These are phyloP conservation scores for Callimorpha dominula DNA, from an alignment of 2,888 invertebrate genomes.

Conservation along the genomic window DNA sequence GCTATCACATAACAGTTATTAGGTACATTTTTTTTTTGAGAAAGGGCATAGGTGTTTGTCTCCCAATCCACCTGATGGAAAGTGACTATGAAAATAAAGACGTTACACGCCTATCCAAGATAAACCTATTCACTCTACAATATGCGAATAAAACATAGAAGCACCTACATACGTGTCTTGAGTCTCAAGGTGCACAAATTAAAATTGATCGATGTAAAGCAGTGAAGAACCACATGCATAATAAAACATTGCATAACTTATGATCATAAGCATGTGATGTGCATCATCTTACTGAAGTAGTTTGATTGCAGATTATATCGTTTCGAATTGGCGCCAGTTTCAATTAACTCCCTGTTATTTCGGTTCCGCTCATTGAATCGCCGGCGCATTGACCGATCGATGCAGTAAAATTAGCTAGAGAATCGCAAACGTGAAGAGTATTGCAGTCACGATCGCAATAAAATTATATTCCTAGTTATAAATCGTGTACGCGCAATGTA, in stretches of 20 bases:
- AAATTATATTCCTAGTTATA: conserved; percentile 68
- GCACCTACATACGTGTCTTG: background rate
- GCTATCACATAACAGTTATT: too few species aligned
- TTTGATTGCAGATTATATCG: conserved; percentile 69
- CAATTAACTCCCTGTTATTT: conserved; percentile 79
- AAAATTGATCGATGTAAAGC: background rate
- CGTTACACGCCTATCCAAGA: too few species aligned
- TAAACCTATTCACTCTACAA: too few species aligned
- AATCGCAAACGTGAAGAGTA: conserved; percentile 67
- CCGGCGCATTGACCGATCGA: conserved; percentile 78
- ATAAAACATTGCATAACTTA: conserved; percentile 29
- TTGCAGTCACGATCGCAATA: conserved; percentile 72
- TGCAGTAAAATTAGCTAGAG: conserved; percentile 75
- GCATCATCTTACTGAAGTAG: conserved; percentile 62
- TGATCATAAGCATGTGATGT: conserved; percentile 40
- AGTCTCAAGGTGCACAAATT: background rate
- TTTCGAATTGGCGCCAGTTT: conserved; percentile 70
- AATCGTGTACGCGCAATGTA: conserved; percentile 28
- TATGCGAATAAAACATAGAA: background rate
- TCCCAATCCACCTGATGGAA: too few species aligned
- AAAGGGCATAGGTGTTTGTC: too few species aligned
- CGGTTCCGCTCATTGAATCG: conserved; percentile 60
- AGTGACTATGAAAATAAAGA: too few species aligned
- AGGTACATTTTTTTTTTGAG: too few species aligned
- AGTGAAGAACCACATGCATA: conserved; percentile 3